Evolutionary conservation across 2,888 invertebrate genomes (phyloP).

Genomic region (Tanypteryx hageni): DNA sequence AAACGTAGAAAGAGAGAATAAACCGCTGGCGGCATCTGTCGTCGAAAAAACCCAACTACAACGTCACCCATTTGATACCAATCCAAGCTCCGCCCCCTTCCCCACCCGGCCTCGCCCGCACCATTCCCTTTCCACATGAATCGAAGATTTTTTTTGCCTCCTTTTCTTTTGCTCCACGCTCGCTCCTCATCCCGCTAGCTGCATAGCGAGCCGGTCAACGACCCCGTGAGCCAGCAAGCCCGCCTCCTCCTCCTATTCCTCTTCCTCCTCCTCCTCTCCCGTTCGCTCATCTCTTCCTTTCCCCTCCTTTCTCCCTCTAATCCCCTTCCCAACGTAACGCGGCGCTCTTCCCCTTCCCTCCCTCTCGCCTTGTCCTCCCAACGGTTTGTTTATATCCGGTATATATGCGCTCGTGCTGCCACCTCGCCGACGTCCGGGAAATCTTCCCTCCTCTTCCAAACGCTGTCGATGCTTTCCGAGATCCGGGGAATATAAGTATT

Average conservation of each 20-base stretch:
- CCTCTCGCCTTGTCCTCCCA: constrained; percentile 4
- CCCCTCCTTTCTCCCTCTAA: not conserved
- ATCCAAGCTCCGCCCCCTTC: constrained; percentile 52
- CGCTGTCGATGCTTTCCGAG: constrained; percentile 33
- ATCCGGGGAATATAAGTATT: constrained; percentile 10
- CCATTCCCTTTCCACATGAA: constrained; percentile 34
- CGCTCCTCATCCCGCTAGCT: constrained; percentile 61
- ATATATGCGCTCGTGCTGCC: constrained; percentile 60
- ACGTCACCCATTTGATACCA: constrained; percentile 50
- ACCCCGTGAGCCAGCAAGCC: constrained; percentile 42
- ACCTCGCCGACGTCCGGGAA: constrained; percentile 48
- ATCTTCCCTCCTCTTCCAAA: constrained; percentile 32
- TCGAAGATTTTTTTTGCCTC: constrained; percentile 53
- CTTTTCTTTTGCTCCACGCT: constrained; percentile 41
- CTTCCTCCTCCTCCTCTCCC: constrained; percentile 5
- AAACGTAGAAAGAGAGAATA: constrained; percentile 33
- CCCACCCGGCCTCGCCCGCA: not conserved
- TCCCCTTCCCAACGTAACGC: not conserved
- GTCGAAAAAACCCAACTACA: constrained; percentile 39
- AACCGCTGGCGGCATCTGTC: constrained; percentile 57
- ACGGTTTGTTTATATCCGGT: constrained; percentile 64
- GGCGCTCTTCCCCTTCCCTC: constrained; percentile 7
- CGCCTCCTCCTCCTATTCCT: constrained; percentile 5
- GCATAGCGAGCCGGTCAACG: constrained; percentile 62
- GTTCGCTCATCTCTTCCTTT: not conserved